Conservation (phyloP, 1,140 invertebrate genomes). For the Berghia stephanieae region DNA sequence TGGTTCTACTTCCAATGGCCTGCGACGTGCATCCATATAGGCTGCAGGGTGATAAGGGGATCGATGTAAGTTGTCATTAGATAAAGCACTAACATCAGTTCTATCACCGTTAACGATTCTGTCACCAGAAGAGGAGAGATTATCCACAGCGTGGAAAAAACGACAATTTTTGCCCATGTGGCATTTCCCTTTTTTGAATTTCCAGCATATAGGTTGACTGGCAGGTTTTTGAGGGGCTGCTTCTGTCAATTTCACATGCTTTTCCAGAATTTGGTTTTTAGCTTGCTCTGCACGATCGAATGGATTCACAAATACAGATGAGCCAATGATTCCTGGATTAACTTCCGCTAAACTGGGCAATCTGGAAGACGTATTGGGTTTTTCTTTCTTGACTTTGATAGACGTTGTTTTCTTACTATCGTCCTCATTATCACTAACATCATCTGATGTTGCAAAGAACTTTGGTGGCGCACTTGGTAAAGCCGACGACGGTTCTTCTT, state of each 20-base stretch:
- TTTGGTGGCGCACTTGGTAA: neutral
- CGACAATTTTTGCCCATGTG: constrained; percentile 91
- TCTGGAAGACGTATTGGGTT: neutral
- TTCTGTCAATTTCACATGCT: constrained; percentile 90
- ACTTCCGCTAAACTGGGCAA: constrained; percentile 36
- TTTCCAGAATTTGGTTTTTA: constrained; percentile 86
- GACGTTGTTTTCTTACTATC: neutral
- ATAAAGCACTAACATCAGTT: too few relatives aligned
- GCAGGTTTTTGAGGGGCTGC: constrained; percentile 76
- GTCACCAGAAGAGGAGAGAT: neutral
- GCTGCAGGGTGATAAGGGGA: constrained; percentile 30
- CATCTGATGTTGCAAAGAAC: constrained; percentile 20
- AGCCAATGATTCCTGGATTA: neutral
- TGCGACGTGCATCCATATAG: constrained; percentile 4
- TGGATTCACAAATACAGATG: constrained; percentile 87
- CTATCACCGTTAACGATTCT: too few relatives aligned
- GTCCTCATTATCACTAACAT: constrained; percentile 20
- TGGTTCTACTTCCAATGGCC: constrained; percentile 34
- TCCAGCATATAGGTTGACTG: constrained; percentile 93
- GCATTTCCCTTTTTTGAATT: constrained; percentile 89
- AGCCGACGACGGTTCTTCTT: neutral
- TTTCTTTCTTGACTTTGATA: neutral
- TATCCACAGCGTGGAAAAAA: constrained; percentile 81
- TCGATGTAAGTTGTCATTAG: too few relatives aligned
- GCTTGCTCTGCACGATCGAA: constrained; percentile 88